Percentiles rank a stretch among this genome's conserved stretches.
These are phyloP conservation scores for Glaucopsyche alexis DNA, from an alignment of 2,888 invertebrate genomes.

Conservation along the genomic window DNA sequence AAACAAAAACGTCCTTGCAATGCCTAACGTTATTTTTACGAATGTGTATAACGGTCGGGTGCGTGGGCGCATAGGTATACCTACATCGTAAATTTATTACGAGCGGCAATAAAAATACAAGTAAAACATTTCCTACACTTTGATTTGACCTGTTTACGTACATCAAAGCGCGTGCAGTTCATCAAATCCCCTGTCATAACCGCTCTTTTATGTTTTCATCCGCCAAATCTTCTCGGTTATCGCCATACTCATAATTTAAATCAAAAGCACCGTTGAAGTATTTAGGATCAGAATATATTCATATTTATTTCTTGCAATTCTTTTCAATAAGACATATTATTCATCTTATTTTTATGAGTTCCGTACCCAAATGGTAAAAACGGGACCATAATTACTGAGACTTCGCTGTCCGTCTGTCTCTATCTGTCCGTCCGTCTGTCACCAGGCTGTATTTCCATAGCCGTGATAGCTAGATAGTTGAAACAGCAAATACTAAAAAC, in stretches of 20 bases:
- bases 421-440: no score
- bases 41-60: constrained; percentile 55
- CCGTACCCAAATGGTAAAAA: no score
- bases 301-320: background rate
- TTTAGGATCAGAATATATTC: background rate
- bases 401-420: no score
- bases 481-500: no score
- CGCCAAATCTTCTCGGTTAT: constrained; percentile 7
- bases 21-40: constrained; percentile 51
- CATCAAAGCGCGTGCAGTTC: constrained; percentile 71
- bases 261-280: constrained; percentile 9
- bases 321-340: background rate
- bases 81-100: constrained; percentile 72
- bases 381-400: no score
- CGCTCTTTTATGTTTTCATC: constrained; percentile 31
- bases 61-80: constrained; percentile 68
- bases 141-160: constrained; percentile 74
- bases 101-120: constrained; percentile 73
- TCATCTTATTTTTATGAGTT: no score
- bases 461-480: no score
- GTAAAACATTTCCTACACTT: constrained; percentile 76
- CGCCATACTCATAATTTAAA: background rate
- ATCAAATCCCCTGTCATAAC: constrained; percentile 62
- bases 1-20: constrained; percentile 48
- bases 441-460: no score